Evolutionary conservation across 2,797 vertebrate species (phyloP), one percentile per base, ranked within the genome.

Genomic region (Arctocebus calabarensis): DNA sequence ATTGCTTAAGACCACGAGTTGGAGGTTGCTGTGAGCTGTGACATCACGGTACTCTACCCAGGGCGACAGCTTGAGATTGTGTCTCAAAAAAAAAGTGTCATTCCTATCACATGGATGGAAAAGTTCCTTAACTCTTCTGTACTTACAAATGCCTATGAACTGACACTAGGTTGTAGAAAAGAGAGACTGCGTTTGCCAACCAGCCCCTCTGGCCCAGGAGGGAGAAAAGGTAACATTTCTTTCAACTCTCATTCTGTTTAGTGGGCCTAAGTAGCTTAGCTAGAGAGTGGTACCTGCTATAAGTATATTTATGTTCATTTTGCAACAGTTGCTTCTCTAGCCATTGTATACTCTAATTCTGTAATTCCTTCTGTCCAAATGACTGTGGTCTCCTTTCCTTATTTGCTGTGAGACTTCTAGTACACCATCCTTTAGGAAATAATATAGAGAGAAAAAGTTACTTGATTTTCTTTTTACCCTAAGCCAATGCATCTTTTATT

Each of bases 401-500:
- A 29, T 74, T 81, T 75, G 27, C 78, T 43, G 0, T 64, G 34
- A 96, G 29, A 96, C 59, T 37, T 34, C 43, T 22, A 66, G 43
- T 32, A 73, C 3, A 70, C 7, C 66, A 70, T 29, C 57, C 59
- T 85, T 81, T 83, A 75, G 64, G 90, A 96, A 93, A 87, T n/a
- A 45, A 62, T 14, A n/a, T 45, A 25, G 29, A 73, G 55, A 40
- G 40, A 52, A 84, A 94, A 83, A 61, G 77, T 16, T 25, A 37
- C 73, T 88, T 77, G 23, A 17, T n/a, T 79, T 93, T 84, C 48
- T 57, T 90, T 94, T 86, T 43, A 74, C 27, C 40, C 68, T 78
- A 86, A 96, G 77, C 34, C 64, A 84, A 57, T 55, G 25, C 62
- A 37, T 64, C 19, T 88, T 81, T 12, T 68, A 90, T 85, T 45